A percentile compares a stretch with the other conserved stretches of the same genome.
Evolutionary conservation across 1,140 invertebrate species (phyloP).

Genomic region (Zophobas atratus): DNA sequence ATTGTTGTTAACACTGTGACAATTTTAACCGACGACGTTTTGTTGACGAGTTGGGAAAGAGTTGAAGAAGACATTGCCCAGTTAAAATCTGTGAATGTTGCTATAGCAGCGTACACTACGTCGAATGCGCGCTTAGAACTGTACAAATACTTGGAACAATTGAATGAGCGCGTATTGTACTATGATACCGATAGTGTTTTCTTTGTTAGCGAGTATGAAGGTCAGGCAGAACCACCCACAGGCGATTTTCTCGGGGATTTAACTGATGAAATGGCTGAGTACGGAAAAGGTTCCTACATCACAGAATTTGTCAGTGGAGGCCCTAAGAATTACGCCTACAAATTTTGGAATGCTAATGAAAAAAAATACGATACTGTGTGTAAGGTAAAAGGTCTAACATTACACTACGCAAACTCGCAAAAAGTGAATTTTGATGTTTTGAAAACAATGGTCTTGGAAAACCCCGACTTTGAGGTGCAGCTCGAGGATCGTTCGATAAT

Average conservation of each 20-base stretch:
- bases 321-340: slow-evolving; percentile 14
- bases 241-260: too few relatives aligned
- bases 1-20: neutral
- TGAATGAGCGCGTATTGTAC: slow-evolving; percentile 63
- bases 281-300: slow-evolving; percentile 38
- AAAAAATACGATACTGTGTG: too few relatives aligned
- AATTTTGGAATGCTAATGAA: too few relatives aligned
- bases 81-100: slow-evolving; percentile 59
- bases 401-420: neutral
- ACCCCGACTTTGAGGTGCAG: too few relatives aligned
- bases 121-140: slow-evolving; percentile 63
- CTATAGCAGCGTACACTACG: slow-evolving; percentile 64
- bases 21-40: neutral
- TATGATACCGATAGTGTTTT: slow-evolving; percentile 19
- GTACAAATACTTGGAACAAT: slow-evolving; percentile 59
- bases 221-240: too few relatives aligned
- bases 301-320: slow-evolving; percentile 54
- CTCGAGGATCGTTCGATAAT: too few relatives aligned
- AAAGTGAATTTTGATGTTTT: neutral
- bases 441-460: too few relatives aligned
- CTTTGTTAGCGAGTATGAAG: too few relatives aligned
- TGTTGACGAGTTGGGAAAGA: slow-evolving; percentile 30
- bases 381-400: neutral
- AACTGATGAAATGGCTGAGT: slow-evolving; percentile 61
- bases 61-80: slow-evolving; percentile 22